Evolutionary conservation across 2,113 vertebrate species (phyloP), one percentile per base, ranked within the genome.

Genomic region (Tinamus guttatus): DNA sequence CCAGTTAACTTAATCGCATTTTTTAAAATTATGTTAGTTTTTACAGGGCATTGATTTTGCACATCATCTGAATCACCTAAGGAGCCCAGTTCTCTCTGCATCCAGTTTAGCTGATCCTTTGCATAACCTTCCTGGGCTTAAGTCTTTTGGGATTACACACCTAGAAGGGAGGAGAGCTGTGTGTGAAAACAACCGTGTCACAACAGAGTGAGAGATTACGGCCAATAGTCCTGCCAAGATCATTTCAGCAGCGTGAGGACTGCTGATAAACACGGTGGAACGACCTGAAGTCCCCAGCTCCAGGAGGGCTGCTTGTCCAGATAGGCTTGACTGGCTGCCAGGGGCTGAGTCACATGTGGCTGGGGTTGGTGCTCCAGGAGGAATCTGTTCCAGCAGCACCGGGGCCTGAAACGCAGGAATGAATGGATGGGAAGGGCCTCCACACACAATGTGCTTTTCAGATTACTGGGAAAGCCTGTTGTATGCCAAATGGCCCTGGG

Each of bases 321-420:
- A 97, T 95, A 97, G 96, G 84, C 89, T 84, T 97, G 95, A 97
- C 90, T 11, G 15, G 56, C 94, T 97, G 96, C 96, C 96, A 97
- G 81, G 9, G 47, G 77, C 82, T 94, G 92, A 97, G 96, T 96
- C 94, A 87, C 95, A 96, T 94, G 95, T 95, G 95, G 85, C 24
- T 78, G 89, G 96, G 87, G 85, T 76, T 96, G 96, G 87, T 19
- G 7, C 51, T 28, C 3, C 32, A 91, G 91, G 81, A 94, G 45
- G 58, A 93, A 95, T 97, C 92, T 96, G 91, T 92, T 96, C 89
- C 92, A 93, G 94, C 81, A 95, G 77, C 10, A 27, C 60, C 75
- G 0, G 78, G 85, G 90, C 75, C 76, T 81, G 91, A 94, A 96
- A 96, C 92, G 67, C 91, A 79, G 43, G 54, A 81, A 94, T 81